Evolutionary conservation across 2,888 invertebrate species (phyloP), one percentile per base, ranked within the genome.

Genomic region (Pammene fasciana): DNA sequence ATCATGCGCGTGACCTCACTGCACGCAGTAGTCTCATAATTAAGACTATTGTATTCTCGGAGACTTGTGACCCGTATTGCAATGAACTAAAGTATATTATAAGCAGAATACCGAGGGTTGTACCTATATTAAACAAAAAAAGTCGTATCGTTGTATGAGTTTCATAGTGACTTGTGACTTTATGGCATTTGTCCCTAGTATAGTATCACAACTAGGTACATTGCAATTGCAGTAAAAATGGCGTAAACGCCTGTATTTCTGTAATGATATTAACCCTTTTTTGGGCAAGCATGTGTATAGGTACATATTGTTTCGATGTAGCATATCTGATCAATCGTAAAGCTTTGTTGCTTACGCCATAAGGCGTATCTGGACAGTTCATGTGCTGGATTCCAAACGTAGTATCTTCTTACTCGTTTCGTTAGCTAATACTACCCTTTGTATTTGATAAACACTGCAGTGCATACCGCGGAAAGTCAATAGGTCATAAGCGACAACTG

Each of bases 1-100:
- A 65, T 68, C 52, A 72, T 67, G 74, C 74, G 73, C 76, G 52
- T 65, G 67, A 71, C 55, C 56, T 68, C 68, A 68, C 60, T 45
- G 67, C 54, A 57, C 68, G 18, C 64, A 38, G 57, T 13, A 41
- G 50, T 67, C 50, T 18, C 36, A 59, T 68, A 65, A 68, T 65
- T 65, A 68, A 65, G 64, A 65, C 57, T 52, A 64, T 50, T 62
- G 50, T 52, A 6, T 41, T 18, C 16, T 16, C 10, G 11, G 11
- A 18, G 26, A 11, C 5, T 9, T 13, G 11, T 50, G 8, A 26
- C 10, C 50, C 13, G 10, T 50, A 50, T 50, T 13, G 11, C 26
- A 50, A 50, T 11, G 11, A 26, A 11, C 1, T 50, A 50, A 18
- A 5, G 26, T 26, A 11, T 50, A 50, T 11, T 50, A 5, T 18